phyloP scores from a whole-genome alignment of 2,113 vertebrate genomes.

The Pituophis catenifer region DNA sequence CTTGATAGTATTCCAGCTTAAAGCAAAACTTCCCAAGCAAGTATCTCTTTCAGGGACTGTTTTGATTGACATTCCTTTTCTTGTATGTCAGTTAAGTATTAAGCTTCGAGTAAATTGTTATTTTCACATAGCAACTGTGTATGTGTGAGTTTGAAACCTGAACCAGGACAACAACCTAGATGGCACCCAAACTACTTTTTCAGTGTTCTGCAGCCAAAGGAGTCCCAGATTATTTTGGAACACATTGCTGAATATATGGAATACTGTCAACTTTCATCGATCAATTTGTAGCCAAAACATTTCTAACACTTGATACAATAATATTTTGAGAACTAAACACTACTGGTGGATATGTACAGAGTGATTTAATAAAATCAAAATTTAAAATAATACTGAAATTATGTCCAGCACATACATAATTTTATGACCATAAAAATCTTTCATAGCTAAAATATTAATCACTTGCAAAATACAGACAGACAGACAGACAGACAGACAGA shows the following conservation, averaged over 20 bases:
- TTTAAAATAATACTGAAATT: background rate
- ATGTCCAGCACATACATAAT: background rate
- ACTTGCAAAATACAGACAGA: background rate
- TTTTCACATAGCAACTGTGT: background rate
- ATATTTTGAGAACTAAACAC: background rate
- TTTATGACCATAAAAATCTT: background rate
- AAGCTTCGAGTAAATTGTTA: background rate
- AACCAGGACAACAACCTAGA: background rate
- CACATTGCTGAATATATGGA: background rate
- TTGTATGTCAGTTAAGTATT: background rate
- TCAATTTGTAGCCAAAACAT: background rate
- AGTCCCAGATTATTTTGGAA: background rate
- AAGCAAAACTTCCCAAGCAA: background rate
- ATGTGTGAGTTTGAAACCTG: background rate
- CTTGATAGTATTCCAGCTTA: background rate
- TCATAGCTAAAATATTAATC: background rate
- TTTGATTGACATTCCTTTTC: background rate
- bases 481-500: too few relatives aligned
- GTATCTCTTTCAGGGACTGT: background rate
- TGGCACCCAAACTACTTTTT: background rate
- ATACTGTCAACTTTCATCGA: background rate
- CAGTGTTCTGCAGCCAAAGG: background rate
- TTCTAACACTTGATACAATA: background rate
- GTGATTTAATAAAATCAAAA: background rate
- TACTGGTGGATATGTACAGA: background rate